Percentiles rank a stretch among this genome's conserved stretches.
These are phyloP conservation scores for Melanostoma mellinum DNA, from an alignment of 2,888 invertebrate species.

Conservation along the genomic window DNA sequence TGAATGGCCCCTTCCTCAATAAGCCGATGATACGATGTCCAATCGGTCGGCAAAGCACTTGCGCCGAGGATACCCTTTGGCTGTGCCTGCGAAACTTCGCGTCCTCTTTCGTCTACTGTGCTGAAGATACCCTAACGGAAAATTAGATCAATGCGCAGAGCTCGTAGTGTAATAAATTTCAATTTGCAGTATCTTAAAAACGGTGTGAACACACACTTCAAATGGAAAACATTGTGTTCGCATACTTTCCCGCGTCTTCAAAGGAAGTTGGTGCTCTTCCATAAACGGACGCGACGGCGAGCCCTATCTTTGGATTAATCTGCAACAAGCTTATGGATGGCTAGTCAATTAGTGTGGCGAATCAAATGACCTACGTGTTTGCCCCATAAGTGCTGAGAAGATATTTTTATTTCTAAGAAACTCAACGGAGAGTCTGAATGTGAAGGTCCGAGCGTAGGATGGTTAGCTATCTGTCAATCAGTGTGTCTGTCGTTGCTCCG, in stretches of 20 bases:
- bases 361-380: conserved; percentile 60
- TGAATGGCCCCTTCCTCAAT: conserved; percentile 12
- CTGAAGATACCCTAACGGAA: conserved; percentile 41
- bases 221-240: conserved; percentile 33
- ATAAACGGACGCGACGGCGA: conserved; percentile 45
- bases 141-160: conserved; percentile 69
- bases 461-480: conserved; percentile 68
- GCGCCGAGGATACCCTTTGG: conserved; percentile 17
- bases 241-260: conserved; percentile 21
- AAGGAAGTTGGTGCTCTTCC: conserved; percentile 43
- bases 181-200: conserved; percentile 57
- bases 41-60: conserved; percentile 9
- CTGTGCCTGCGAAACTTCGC: conserved; percentile 5
- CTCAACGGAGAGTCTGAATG: conserved; percentile 1
- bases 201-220: conserved; percentile 57
- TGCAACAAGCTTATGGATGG: conserved; percentile 50
- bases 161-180: conserved; percentile 62
- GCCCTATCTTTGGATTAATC: conserved; percentile 61
- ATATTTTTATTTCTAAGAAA: conserved; percentile 5
- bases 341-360: conserved; percentile 65
- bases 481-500: conserved; percentile 56
- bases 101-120: conserved; percentile 21
- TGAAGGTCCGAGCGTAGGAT: conserved; percentile 38
- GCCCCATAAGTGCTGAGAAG: conserved; percentile 24
- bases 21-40: not conserved